Base-by-base conservation (phyloP, 2,888 invertebrate genomes). In the Tetheella fluctuosa region DNA sequence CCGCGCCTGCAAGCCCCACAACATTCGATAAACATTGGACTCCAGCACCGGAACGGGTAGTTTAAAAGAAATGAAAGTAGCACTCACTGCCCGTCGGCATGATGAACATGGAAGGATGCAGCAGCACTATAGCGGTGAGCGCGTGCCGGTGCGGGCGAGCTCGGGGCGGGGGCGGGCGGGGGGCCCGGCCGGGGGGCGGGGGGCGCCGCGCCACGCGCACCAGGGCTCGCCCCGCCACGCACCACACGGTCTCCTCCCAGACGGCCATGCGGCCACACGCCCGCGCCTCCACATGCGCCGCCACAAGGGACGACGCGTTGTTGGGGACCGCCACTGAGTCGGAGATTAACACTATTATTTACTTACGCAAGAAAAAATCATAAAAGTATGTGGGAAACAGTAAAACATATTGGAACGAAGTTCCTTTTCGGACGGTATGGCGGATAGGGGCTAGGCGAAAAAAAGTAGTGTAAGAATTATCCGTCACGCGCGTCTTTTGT, bases 241-340 rank as follows among this genome's bases (percentile, higher is more conserved):
- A 90, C 88, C 87, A 89, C 78, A 85, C 55, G 81, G 81, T 76
- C 70, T 90, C 90, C 80, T 85, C 90, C 88, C 89, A 88, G 71
- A 76, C 87, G 17, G 70, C 77, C 70, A 82, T 64, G 56, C 88
- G 86, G 64, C 62, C 42, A 80, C 89, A 84, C 68, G 78, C 10
- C 67, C 37, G 79, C 79, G 64, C 65, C 60, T 64, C 62, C 58
- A 25, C 37, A 56, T 60, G 52, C 34, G 42, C 63, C 59, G 60
- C 56, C 37, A 58, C 61, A 6, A 25, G 25, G 48, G 64, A 59
- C 42, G 53, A 3, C 56, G 63, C 10, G 59, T 65, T 61, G 57
- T 60, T 60, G 34, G 57, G 28, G 25, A 23, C 59, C 20, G 2
- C 30, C 12, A 66, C 65, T 59, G 34, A 8, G 30, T 30, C 1